phyloP scores from a whole-genome alignment of 2,797 vertebrate genomes.

The Coracias cyanogaster region DNA sequence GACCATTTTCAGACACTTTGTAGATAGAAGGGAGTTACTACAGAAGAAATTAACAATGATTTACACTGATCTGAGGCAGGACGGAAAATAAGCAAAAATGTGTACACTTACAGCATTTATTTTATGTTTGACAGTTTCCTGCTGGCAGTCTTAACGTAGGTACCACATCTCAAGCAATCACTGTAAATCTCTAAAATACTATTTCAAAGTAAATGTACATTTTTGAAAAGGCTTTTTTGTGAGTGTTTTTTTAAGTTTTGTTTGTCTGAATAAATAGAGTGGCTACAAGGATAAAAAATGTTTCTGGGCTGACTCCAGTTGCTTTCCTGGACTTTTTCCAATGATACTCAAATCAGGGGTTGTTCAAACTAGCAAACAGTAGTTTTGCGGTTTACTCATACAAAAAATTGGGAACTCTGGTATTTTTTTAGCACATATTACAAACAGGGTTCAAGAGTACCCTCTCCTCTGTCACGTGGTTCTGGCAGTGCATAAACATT shows the following conservation, averaged over 20 bases:
- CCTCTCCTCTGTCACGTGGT: conserved; percentile 41
- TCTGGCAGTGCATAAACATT: conserved; percentile 36
- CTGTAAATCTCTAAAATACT: background rate
- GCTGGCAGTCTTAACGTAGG: background rate
- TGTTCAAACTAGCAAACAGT: conserved; percentile 59
- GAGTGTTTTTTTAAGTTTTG: background rate
- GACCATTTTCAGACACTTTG: background rate
- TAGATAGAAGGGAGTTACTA: background rate
- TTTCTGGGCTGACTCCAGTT: conserved; percentile 54
- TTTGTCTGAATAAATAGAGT: background rate
- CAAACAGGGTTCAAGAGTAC: conserved; percentile 47
- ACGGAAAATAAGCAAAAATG: background rate
- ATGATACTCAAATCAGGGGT: conserved; percentile 23
- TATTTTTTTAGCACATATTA: conserved; percentile 61
- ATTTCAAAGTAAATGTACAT: background rate
- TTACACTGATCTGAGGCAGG: background rate
- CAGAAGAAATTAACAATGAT: background rate
- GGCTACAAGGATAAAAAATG: background rate
- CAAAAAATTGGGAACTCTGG: conserved; percentile 31
- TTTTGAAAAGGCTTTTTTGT: background rate
- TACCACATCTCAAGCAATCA: background rate
- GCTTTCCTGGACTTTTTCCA: conserved; percentile 69
- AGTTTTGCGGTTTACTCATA: conserved; percentile 65
- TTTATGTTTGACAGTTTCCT: background rate
- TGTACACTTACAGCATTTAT: background rate